These are phyloP conservation scores for Neosilurus mollespiculum DNA, from an alignment of 2,797 vertebrate species.

Conservation along the genomic window DNA sequence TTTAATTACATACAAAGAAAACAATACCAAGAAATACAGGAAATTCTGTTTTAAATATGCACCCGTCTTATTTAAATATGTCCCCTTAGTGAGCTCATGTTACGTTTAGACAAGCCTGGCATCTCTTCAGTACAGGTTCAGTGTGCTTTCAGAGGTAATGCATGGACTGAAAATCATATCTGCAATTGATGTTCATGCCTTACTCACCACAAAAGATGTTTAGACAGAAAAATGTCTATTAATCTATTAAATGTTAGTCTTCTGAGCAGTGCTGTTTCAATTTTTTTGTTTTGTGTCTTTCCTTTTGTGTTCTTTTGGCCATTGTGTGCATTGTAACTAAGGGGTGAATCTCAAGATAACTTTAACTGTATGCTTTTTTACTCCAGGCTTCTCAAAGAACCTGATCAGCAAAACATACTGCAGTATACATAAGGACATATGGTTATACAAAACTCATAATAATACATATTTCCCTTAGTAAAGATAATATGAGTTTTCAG, in stretches of 20 bases:
- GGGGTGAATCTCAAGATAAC: not conserved
- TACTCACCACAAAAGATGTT: not conserved
- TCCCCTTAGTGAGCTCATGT: slow-evolving; percentile 23
- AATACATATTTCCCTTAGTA: not conserved
- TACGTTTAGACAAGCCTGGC: not conserved
- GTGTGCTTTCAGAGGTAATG: not conserved
- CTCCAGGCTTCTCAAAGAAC: not conserved
- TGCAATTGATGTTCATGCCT: not conserved
- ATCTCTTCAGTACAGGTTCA: not conserved
- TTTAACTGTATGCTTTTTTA: not conserved
- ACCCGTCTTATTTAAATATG: slow-evolving; percentile 35
- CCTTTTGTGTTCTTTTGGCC: not conserved
- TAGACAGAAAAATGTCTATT: not conserved
- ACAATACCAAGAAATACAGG: slow-evolving; percentile 8
- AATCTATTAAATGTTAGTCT: not conserved
- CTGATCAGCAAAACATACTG: not conserved
- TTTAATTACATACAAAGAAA: slow-evolving; percentile 10
- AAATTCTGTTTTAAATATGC: slow-evolving; percentile 23
- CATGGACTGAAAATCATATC: not conserved
- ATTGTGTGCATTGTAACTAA: not conserved
- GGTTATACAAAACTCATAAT: not conserved
- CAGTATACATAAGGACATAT: not conserved
- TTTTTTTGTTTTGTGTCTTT: not conserved
- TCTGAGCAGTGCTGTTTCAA: not conserved
- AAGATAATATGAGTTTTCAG: not conserved